A percentile compares a stretch with the other conserved stretches of the same genome.
Evolutionary conservation across 2,797 vertebrate species (phyloP).

Genomic region (Alca torda): DNA sequence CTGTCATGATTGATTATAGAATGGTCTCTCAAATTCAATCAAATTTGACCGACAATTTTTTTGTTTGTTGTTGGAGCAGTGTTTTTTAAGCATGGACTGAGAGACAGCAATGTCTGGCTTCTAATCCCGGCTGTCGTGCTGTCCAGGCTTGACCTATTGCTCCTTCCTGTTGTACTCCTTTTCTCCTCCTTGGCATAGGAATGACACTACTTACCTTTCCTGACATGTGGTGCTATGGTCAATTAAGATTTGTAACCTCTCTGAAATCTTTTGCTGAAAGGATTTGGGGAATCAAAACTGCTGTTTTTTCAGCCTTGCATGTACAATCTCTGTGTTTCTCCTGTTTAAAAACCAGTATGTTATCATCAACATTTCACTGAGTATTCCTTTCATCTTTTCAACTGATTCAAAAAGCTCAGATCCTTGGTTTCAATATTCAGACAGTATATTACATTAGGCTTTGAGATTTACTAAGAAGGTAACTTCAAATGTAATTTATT

Average conservation of each 20-base stretch:
- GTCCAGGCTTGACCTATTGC: conserved; percentile 24
- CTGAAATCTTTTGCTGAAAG: background rate
- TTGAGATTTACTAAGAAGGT: background rate
- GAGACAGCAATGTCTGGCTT: background rate
- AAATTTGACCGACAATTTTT: background rate
- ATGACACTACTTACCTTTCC: conserved; percentile 21
- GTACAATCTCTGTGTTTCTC: background rate
- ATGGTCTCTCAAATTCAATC: background rate
- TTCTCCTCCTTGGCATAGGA: background rate
- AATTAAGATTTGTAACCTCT: background rate
- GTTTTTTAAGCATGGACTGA: background rate
- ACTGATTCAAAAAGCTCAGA: background rate
- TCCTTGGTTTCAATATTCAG: background rate
- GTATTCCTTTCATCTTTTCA: background rate
- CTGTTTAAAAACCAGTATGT: background rate
- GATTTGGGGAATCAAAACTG: background rate
- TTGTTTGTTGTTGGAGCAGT: background rate
- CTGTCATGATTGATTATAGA: background rate
- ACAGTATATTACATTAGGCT: background rate
- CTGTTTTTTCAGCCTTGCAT: background rate
- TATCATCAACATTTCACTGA: background rate
- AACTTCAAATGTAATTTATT: background rate
- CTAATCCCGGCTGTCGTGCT: conserved; percentile 27
- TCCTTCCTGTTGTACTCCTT: conserved; percentile 11
- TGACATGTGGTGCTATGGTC: background rate